Base-by-base conservation (phyloP, 2,113 vertebrate genomes). In the Seriola aureovittata region DNA sequence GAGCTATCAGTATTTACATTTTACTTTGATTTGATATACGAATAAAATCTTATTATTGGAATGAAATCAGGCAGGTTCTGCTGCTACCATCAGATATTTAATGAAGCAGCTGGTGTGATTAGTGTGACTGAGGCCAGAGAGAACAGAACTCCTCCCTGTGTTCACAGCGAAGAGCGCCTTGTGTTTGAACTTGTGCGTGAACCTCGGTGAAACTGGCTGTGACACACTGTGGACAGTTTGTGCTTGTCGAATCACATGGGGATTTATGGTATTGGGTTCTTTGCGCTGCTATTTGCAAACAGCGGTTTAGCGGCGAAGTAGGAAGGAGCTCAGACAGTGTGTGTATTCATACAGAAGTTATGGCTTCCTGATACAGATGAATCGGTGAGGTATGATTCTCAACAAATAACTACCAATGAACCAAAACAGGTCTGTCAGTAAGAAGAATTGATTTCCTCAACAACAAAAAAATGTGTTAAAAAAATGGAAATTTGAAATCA, bases 101-200 rank as follows among this genome's bases (percentile, higher is more conserved):
- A 4, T 25, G 6, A 59, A 59, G 4, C 6, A 1, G 52, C 21
- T 10, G 5, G 48, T 10, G 21, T 10, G 19, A 12, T n/a, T 54
- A 23, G 54, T 3, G 14, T 48, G 65, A 77, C 75, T 78, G 19
- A 66, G 21, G 23, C 55, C 17, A 21, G 1, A 14, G 63, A 69
- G 21, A 66, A 71, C 59, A 64, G 38, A 68, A 14, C 75, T 29
- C 34, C 23, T 42, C 40, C 5, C 34, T 84, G 46, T 78, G 8
- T 79, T 71, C 29, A 4, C 25, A 48, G 54, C 68, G 17, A 73
- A 62, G 19, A 42, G 25, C 40, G 16, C 14, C 7, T 81, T 77
- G 55, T 77, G 40, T 23, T 25, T 60, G 6, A 55, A 69, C 71
- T 29, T 68, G 14, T 52, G 62, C 42, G 23, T n/a, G 12, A 75